Percentiles rank a stretch among this genome's conserved stretches.
Conservation (phyloP, 1,140 invertebrate genomes). For the Lanistes nyassanus region DNA sequence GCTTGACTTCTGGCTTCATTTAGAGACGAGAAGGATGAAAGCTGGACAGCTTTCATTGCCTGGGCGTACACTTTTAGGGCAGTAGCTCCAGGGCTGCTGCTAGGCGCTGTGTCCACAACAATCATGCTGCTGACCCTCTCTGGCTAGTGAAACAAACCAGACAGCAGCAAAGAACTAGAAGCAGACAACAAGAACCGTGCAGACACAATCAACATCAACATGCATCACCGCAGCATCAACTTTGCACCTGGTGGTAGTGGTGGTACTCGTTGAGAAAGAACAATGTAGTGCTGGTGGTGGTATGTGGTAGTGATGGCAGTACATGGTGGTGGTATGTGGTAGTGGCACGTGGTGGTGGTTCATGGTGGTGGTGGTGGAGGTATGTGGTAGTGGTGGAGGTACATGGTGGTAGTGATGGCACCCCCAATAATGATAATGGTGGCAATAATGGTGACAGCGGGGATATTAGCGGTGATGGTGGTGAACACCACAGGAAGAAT, state of each 20-base stretch:
- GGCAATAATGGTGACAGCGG: too few species aligned
- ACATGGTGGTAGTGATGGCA: too few species aligned
- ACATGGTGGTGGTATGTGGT: too few species aligned
- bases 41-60: constrained; percentile 73
- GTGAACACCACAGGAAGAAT: too few species aligned
- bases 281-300: too few species aligned
- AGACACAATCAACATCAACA: neutral
- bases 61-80: constrained; percentile 75
- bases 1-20: constrained; percentile 31
- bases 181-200: too few species aligned
- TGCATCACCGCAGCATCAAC: neutral
- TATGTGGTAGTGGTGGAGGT: too few species aligned
- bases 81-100: constrained; percentile 73
- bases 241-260: neutral
- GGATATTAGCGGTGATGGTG: too few species aligned
- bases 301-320: too few species aligned
- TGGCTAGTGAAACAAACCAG: constrained; percentile 70
- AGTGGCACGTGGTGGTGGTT: too few species aligned
- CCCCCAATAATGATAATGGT: too few species aligned
- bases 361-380: too few species aligned
- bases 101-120: constrained; percentile 86
- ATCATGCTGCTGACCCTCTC: constrained; percentile 81
- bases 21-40: constrained; percentile 4
- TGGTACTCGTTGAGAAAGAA: neutral
- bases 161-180: neutral